phyloP scores from a whole-genome alignment of 2,113 vertebrate species.

The Anhinga rufa region DNA sequence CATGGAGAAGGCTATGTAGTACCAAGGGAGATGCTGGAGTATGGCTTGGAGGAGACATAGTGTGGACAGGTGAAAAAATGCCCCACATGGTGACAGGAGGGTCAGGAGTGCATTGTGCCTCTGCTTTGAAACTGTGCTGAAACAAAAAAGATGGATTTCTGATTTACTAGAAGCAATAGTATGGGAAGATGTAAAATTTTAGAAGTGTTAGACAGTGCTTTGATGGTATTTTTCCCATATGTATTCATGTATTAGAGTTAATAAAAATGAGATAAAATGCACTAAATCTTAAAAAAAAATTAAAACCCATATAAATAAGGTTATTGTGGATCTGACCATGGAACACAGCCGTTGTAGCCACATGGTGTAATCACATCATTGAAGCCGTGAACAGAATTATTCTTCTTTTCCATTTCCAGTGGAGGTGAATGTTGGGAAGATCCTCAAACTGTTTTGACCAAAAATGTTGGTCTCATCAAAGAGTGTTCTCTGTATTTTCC shows the following conservation, averaged over 20 bases:
- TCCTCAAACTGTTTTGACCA: background rate
- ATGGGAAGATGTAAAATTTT: background rate
- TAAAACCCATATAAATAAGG: background rate
- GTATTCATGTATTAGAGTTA: background rate
- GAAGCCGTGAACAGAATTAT: background rate
- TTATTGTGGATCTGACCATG: background rate
- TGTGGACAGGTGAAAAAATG: background rate
- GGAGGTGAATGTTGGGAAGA: background rate
- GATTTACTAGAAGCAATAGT: background rate
- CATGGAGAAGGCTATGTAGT: background rate
- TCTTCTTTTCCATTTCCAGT: background rate
- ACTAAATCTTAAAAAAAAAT: background rate
- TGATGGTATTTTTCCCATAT: background rate
- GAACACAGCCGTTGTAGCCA: background rate
- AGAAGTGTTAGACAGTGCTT: background rate
- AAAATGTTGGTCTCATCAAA: background rate
- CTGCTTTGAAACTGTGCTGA: background rate
- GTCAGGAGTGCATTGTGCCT: background rate
- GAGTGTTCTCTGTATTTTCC: background rate
- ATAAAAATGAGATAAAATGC: background rate
- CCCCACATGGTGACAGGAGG: background rate
- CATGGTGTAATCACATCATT: accelerated
- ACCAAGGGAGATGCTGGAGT: background rate
- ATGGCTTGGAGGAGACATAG: background rate
- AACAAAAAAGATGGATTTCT: background rate